phyloP scores from a whole-genome alignment of 1,140 invertebrate genomes.

The Drosophila albomicans region DNA sequence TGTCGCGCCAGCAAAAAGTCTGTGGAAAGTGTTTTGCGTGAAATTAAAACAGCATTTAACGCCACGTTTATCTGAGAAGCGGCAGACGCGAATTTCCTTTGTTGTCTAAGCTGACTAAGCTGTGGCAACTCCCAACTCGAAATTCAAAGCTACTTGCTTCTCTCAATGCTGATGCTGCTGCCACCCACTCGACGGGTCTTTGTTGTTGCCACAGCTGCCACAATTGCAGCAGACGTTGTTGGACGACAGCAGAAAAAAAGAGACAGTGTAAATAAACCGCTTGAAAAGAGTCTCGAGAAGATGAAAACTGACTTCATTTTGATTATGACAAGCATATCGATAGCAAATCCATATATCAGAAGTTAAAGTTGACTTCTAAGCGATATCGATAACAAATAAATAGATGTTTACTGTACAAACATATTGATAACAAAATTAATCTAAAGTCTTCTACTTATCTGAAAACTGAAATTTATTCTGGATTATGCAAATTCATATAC shows the following conservation, averaged over 20 bases:
- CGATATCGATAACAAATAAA: not conserved
- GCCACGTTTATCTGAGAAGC: constrained; percentile 32
- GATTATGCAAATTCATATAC: no score
- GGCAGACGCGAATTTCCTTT: constrained; percentile 20
- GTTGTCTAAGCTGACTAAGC: constrained; percentile 49
- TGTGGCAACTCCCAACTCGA: constrained; percentile 8
- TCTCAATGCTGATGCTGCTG: no score
- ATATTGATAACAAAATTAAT: not conserved
- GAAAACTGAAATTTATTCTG: no score
- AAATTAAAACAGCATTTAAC: constrained; percentile 73
- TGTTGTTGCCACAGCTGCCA: constrained; percentile 18
- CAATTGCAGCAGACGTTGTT: no score
- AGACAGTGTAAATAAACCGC: not conserved
- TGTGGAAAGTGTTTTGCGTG: constrained; percentile 54
- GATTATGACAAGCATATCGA: no score
- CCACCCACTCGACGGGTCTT: not conserved
- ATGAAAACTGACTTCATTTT: not conserved
- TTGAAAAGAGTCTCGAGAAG: not conserved
- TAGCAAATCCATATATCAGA: not conserved
- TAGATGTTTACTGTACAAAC: not conserved
- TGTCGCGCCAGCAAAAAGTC: constrained; percentile 28
- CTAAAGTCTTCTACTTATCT: no score
- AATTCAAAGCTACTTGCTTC: not conserved
- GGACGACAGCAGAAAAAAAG: no score
- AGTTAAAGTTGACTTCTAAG: no score